phyloP scores from a whole-genome alignment of 2,888 invertebrate species.

The Latrodectus elegans region DNA sequence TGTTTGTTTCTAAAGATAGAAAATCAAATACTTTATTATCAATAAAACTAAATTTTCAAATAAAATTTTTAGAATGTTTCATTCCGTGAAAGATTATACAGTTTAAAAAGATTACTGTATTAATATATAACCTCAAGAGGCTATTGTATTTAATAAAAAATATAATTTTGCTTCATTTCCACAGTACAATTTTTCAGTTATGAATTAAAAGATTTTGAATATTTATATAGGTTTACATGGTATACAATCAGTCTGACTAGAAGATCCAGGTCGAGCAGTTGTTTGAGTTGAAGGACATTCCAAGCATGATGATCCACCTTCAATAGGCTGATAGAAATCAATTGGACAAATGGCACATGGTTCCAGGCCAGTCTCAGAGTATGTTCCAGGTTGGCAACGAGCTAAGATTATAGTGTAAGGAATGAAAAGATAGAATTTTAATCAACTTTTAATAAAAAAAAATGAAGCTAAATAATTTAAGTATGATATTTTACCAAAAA shows the following conservation, averaged over 20 bases:
- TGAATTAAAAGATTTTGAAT: background rate
- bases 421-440: background rate
- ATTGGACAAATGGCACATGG: conserved; percentile 94
- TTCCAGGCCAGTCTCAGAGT: conserved; percentile 94
- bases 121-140: too few relatives aligned
- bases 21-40: too few relatives aligned
- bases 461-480: too few relatives aligned
- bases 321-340: conserved; percentile 92
- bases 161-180: too few relatives aligned
- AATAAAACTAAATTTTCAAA: too few relatives aligned
- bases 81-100: too few relatives aligned
- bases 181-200: background rate
- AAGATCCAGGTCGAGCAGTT: conserved; percentile 86
- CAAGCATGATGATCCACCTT: conserved; percentile 88
- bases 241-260: conserved; percentile 89
- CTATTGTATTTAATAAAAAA: too few relatives aligned
- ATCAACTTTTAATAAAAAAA: too few relatives aligned
- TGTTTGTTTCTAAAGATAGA: too few relatives aligned
- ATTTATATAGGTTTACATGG: conserved; percentile 74
- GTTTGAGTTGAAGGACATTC: conserved; percentile 94
- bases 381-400: conserved; percentile 91
- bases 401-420: conserved; percentile 75
- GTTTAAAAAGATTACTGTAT: too few relatives aligned
- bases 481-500: too few relatives aligned
- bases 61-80: too few relatives aligned